Conservation (phyloP, 2,888 invertebrate species). For the Papilio gigon region DNA sequence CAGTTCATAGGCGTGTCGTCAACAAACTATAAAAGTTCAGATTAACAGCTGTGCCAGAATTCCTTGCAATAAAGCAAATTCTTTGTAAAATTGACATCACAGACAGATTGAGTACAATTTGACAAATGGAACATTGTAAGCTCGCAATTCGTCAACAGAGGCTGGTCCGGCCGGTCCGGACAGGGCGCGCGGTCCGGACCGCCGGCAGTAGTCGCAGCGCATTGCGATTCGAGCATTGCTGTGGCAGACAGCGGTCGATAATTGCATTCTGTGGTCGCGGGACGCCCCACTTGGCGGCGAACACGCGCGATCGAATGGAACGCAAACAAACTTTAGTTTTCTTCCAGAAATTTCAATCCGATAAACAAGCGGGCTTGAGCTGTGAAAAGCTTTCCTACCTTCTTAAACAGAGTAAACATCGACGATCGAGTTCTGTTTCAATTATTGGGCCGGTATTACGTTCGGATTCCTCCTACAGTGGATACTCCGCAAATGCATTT, state of each 20-base stretch:
- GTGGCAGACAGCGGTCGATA: slow-evolving; percentile 77
- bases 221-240: slow-evolving; percentile 76
- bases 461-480: slow-evolving; percentile 20
- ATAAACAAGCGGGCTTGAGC: slow-evolving; percentile 59
- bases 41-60: neutral
- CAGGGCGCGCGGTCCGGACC: slow-evolving; percentile 41
- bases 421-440: slow-evolving; percentile 30
- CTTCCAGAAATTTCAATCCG: slow-evolving; percentile 67
- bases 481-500: slow-evolving; percentile 27
- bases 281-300: slow-evolving; percentile 65
- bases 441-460: slow-evolving; percentile 36
- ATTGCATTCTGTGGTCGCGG: slow-evolving; percentile 80
- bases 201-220: slow-evolving; percentile 62
- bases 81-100: slow-evolving; percentile 1
- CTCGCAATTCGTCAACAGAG: slow-evolving; percentile 42
- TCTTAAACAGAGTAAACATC: slow-evolving; percentile 44
- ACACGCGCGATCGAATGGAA: slow-evolving; percentile 73
- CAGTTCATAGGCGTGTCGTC: neutral
- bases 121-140: slow-evolving; percentile 42
- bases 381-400: slow-evolving; percentile 54
- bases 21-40: neutral
- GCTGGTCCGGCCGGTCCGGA: slow-evolving; percentile 47
- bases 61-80: neutral
- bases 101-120: slow-evolving; percentile 42
- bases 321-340: slow-evolving; percentile 76